Conservation (phyloP, 2,113 vertebrate species). For the Fregata magnificens region DNA sequence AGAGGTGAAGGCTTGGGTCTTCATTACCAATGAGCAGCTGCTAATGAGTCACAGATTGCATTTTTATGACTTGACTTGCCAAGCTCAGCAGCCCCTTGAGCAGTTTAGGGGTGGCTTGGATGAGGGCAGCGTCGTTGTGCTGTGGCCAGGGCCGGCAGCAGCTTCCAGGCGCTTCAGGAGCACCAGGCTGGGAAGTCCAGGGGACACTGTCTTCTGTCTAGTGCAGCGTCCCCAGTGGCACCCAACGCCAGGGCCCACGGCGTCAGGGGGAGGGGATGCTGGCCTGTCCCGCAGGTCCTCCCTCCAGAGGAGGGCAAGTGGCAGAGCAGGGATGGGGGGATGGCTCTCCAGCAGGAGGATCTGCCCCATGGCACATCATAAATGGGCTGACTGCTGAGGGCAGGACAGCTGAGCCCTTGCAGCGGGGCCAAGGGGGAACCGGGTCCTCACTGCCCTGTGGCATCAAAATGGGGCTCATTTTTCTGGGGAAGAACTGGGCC, state of each 20-base stretch:
- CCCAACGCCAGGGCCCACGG: too few species aligned
- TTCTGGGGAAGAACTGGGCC: neutral
- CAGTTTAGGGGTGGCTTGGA: neutral
- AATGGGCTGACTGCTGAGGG: neutral
- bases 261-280: too few species aligned
- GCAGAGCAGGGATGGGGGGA: neutral
- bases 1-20: neutral
- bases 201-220: neutral
- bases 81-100: neutral
- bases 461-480: neutral
- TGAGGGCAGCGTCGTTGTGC: rapidly evolving
- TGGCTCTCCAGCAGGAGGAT: rapidly evolving
- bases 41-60: neutral
- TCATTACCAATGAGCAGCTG: neutral
- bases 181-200: neutral
- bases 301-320: rapidly evolving
- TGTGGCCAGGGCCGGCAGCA: neutral
- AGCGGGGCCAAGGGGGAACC: rapidly evolving
- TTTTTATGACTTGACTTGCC: neutral
- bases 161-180: neutral
- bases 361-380: neutral
- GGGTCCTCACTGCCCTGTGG: neutral
- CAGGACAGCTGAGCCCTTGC: neutral
- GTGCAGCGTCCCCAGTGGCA: neutral
- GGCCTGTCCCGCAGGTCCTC: neutral